Base-by-base conservation (phyloP, 2,797 vertebrate genomes). In the Vipera ursinii region DNA sequence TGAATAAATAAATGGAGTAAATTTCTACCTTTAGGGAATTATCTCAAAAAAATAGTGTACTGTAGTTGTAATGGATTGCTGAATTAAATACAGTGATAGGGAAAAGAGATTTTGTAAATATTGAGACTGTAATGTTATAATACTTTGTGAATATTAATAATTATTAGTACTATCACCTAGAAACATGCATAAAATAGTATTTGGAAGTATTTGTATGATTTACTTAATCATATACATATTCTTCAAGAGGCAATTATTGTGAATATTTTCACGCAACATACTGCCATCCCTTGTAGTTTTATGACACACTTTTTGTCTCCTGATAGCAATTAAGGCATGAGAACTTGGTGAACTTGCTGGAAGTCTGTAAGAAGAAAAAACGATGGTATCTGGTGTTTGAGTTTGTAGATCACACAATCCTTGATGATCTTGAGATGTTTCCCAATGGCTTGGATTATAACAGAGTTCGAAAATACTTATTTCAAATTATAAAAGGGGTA, bases 331-430 rank as follows among this genome's bases (percentile, higher is more conserved):
- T 99, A 26, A 98, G 97, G n/a, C 99, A 99, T 0, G 98, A 98
- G 93, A 99, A 99, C 95, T 96, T 99, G 87, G 99, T 99, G 94
- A 99, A 98, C 95, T 97, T 99, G 24, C 96, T 99, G 57, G 98
- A 99, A 90, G 98, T 98, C 59, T 99, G 97, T 97, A 98, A 98
- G 95, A 98, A 98, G 73, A 98, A 98, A 51, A 98, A 98, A 44
- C 96, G 98, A 28, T 99, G 98, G 98, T 98, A 98, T n/a, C 97
- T 99, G 92, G 98, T 99, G 69, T 99, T 99, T 95, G 99, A 99
- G 95, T 99, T 99, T 94, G 98, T 99, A 94, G 98, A 99, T 93
- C 98, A 98, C 89, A 99, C 98, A 0, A 96, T 99, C 63, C 98
- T 99, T n/a, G 97, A 98, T 0, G 98, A 99, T 91, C 97, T 99